A percentile compares a stretch with the other conserved stretches of the same genome.
Evolutionary conservation across 2,888 invertebrate species (phyloP).

Genomic region (Thera obeliscata): DNA sequence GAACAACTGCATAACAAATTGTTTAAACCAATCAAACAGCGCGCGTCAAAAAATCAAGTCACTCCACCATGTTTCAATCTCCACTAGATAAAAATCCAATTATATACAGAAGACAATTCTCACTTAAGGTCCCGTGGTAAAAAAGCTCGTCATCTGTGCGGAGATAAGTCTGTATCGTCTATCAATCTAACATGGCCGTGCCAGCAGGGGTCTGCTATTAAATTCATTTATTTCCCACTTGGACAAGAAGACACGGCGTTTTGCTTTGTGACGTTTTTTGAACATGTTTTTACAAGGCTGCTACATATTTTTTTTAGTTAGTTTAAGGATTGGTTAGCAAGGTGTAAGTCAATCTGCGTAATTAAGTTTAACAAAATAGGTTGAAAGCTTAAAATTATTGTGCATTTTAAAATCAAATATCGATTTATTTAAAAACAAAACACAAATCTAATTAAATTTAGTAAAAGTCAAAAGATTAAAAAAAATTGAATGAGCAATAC

Average conservation of each 20-base stretch:
- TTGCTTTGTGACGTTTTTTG: conserved; percentile 33
- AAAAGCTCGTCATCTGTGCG: conserved; percentile 60
- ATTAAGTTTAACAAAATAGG: too few species aligned
- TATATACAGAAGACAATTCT: conserved; percentile 74
- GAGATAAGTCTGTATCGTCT: conserved; percentile 71
- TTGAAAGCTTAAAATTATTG: too few species aligned
- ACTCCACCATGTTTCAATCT: conserved; percentile 45
- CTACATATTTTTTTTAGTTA: conserved; percentile 8
- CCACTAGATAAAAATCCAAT: conserved; percentile 72
- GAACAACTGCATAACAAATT: not conserved
- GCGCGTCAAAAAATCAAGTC: conserved; percentile 31
- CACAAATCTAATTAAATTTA: too few species aligned
- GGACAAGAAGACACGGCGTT: conserved; percentile 42
- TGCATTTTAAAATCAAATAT: too few species aligned
- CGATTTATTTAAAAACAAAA: too few species aligned
- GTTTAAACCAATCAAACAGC: conserved; percentile 18
- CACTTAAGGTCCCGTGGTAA: conserved; percentile 66
- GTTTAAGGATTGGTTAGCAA: not conserved
- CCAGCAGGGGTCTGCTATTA: conserved; percentile 74
- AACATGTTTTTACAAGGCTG: conserved; percentile 16
- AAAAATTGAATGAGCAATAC: too few species aligned
- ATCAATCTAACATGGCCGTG: conserved; percentile 75
- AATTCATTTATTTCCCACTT: conserved; percentile 58
- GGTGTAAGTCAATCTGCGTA: conserved; percentile 1
- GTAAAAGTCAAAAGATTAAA: too few species aligned